A percentile compares a stretch with the other conserved stretches of the same genome.
Conservation (phyloP, 2,113 vertebrate genomes). For the Corythornis vintsioides region DNA sequence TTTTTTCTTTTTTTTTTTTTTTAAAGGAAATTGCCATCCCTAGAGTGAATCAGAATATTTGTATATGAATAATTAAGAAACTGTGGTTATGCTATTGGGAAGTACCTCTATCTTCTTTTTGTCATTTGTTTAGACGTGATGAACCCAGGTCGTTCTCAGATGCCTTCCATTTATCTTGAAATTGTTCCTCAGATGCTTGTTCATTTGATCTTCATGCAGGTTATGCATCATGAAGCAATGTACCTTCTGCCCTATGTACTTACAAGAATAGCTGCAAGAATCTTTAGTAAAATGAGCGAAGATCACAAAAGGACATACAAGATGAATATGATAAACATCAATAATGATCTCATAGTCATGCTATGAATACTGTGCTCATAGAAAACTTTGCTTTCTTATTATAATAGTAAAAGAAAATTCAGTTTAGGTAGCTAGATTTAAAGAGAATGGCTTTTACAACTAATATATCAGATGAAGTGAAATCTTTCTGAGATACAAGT, state of each 20-base stretch:
- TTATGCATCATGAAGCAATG: background rate
- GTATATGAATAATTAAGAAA: background rate
- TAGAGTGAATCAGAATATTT: background rate
- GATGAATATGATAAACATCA: background rate
- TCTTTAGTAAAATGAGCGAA: background rate
- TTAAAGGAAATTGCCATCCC: background rate
- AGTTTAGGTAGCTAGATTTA: background rate
- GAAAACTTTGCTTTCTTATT: background rate
- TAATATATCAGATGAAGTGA: background rate
- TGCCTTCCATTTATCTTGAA: background rate
- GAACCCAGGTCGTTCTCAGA: background rate
- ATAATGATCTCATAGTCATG: background rate
- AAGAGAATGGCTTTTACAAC: background rate
- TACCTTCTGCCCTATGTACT: background rate
- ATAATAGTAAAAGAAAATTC: background rate
- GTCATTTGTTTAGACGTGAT: background rate
- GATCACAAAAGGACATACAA: background rate
- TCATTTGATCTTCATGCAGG: background rate
- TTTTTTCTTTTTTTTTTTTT: too few relatives aligned
- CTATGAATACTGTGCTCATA: background rate
- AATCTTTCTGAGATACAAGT: background rate
- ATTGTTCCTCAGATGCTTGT: background rate
- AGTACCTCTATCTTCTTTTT: background rate
- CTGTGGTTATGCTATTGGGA: background rate
- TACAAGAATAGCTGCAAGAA: background rate